These are phyloP conservation scores for Bombus waltoni DNA, from an alignment of 1,140 invertebrate genomes.

Conservation along the genomic window DNA sequence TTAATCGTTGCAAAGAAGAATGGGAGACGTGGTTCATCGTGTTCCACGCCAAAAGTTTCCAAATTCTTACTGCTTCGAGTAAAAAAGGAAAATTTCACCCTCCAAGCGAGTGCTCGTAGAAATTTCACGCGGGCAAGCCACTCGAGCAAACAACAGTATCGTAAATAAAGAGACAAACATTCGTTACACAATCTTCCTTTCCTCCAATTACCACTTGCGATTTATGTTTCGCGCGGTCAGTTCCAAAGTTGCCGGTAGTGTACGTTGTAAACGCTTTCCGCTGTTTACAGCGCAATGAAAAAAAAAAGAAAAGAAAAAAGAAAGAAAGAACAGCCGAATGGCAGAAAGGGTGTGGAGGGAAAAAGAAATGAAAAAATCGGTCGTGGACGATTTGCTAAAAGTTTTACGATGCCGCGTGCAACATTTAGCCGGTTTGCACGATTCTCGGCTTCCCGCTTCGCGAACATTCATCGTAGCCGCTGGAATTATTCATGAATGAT, in stretches of 20 bases:
- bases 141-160: neutral
- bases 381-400: slow-evolving; percentile 17
- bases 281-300: too few species aligned
- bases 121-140: neutral
- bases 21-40: too few species aligned
- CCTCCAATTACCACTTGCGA: slow-evolving; percentile 3
- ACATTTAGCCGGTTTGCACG: slow-evolving; percentile 1
- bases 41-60: too few species aligned
- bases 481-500: slow-evolving; percentile 17
- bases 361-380: too few species aligned
- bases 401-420: slow-evolving; percentile 22
- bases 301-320: neutral
- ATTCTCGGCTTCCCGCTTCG: neutral
- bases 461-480: neutral
- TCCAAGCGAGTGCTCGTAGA: neutral
- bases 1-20: too few species aligned
- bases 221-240: neutral
- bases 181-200: neutral
- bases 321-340: neutral
- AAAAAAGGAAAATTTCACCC: neutral
- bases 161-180: neutral
- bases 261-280: neutral
- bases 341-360: neutral
- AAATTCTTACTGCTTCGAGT: neutral
- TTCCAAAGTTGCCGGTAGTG: neutral